Base-by-base conservation (phyloP, 2,797 vertebrate species). In the Parauchenoglanis punctatus region DNA sequence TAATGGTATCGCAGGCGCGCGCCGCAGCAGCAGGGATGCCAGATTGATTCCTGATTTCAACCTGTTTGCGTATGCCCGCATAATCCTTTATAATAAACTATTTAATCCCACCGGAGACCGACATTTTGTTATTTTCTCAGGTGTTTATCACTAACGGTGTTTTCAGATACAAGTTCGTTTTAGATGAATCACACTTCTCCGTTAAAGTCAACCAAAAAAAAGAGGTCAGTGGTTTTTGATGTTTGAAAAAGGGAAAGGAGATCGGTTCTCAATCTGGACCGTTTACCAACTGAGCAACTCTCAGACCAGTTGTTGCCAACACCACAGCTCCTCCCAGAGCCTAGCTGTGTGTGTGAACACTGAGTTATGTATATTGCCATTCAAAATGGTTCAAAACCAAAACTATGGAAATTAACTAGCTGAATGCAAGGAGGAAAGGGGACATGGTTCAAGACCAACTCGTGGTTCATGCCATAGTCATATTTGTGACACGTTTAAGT, bases 1-100 rank as follows among this genome's bases (percentile, higher is more conserved):
- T 11, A 67, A 4, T 67, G 12, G 46, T 23, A 83, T 12, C 40
- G 17, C 61, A 67, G 44, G 81, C 44, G 81, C 44, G 81, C 81
- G 44, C 81, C 17, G 25, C 81, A 31, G 63, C 61, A 68, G 7
- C 46, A 68, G 81, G 81, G 81, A 67, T 83, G 81, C 81, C 81
- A 83, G 81, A 83, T 82, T 82, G 59, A 46, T 10, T 46, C 58
- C 2, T 11, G 18, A 76, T 52, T 25, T 49, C 0, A 25, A 61
- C 3, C 17, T 56, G n/a, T 77, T 54, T 40, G 10, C 7, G 6
- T 7, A 13, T n/a, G 0, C 31, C 4, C 20, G 20, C 78, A 3
- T 18, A 7, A 31, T 56, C n/a, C 15, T 52, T n/a, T 28, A 4
- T 56, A 58, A 58, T 58, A 58, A 59, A 56, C 7, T 8, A 31